Conservation (phyloP, 1,140 invertebrate genomes). For the Scaptomyza hsui region DNA sequence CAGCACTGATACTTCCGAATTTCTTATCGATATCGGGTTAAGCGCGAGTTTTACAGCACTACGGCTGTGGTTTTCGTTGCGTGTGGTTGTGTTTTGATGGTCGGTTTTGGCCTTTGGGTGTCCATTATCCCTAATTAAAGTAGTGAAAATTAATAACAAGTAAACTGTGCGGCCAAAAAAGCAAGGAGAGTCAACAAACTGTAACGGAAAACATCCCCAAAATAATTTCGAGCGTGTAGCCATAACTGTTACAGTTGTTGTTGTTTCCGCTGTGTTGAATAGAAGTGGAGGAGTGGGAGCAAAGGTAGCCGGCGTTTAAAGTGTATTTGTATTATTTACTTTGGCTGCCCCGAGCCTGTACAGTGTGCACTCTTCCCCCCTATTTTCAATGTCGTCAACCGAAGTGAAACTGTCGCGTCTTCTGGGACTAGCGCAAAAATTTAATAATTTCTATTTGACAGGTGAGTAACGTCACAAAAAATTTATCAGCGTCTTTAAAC, state of each 20-base stretch:
- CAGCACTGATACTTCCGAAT: constrained; percentile 3
- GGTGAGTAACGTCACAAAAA: constrained; percentile 85
- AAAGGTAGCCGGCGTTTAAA: constrained; percentile 57
- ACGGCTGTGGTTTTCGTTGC: constrained; percentile 49
- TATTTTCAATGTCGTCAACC: constrained; percentile 64
- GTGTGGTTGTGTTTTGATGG: constrained; percentile 49
- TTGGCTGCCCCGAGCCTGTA: constrained; percentile 35
- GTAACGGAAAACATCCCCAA: background rate
- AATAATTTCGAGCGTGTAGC: background rate
- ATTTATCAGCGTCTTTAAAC: background rate
- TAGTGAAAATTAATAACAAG: constrained; percentile 36
- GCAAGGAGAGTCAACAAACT: constrained; percentile 5
- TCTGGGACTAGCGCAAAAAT: constrained; percentile 91
- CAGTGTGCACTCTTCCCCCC: constrained; percentile 5
- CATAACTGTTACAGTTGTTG: constrained; percentile 8
- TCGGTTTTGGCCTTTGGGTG: constrained; percentile 26
- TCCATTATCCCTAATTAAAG: constrained; percentile 35
- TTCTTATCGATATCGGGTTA: constrained; percentile 27
- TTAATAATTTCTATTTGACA: constrained; percentile 93
- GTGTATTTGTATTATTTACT: constrained; percentile 53
- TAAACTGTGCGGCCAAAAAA: constrained; percentile 24
- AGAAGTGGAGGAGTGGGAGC: constrained; percentile 36
- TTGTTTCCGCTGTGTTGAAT: constrained; percentile 15
- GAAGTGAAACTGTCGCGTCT: constrained; percentile 87
- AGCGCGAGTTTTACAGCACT: constrained; percentile 44